These are phyloP conservation scores for Erythrocebus patas DNA, from an alignment of 2,113 vertebrate species.

Conservation along the genomic window DNA sequence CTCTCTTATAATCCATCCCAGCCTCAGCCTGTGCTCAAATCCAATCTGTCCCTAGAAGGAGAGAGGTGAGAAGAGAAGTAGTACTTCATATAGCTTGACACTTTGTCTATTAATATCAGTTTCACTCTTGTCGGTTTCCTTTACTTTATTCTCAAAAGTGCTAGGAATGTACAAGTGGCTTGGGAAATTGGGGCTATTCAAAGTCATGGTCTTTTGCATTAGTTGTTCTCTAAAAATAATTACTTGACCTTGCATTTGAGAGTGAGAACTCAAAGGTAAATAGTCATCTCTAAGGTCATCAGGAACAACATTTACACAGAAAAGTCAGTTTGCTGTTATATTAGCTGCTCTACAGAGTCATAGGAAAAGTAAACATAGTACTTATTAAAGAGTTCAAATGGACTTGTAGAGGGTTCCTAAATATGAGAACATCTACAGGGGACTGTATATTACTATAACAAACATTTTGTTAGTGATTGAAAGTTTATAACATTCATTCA, in stretches of 20 bases:
- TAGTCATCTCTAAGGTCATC: neutral
- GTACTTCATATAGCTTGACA: neutral
- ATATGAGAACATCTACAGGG: neutral
- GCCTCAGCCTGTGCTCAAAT: neutral
- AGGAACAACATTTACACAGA: neutral
- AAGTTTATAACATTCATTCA: neutral
- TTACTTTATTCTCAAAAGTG: neutral
- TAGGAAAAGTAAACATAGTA: neutral
- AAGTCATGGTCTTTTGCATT: neutral
- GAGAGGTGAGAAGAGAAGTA: neutral
- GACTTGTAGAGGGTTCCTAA: neutral
- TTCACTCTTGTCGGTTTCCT: neutral
- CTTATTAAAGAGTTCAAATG: neutral
- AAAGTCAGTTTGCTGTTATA: conserved; percentile 6
- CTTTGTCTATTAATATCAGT: neutral
- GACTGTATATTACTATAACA: neutral
- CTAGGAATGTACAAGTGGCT: neutral
- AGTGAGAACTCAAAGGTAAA: neutral
- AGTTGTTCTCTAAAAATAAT: conserved; percentile 41
- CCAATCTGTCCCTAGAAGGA: neutral
- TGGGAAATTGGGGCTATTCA: neutral
- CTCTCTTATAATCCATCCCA: neutral
- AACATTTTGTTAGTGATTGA: neutral
- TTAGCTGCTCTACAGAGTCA: neutral
- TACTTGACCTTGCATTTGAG: conserved; percentile 19